These are phyloP conservation scores for Raja brachyura DNA, from an alignment of 2,113 vertebrate genomes.

Conservation along the genomic window DNA sequence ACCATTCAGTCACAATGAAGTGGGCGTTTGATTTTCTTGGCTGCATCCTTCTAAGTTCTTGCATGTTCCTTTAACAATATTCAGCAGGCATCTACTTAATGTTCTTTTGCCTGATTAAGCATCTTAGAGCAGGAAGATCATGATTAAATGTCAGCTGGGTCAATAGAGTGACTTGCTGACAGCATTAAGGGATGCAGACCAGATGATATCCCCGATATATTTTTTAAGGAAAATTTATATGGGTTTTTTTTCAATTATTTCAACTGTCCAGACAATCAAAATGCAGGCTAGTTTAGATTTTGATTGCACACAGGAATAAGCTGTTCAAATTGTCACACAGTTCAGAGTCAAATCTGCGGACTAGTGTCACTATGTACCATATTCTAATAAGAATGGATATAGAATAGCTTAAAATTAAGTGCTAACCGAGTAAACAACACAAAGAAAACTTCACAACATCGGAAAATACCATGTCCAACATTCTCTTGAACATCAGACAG, in stretches of 20 bases:
- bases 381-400: background rate
- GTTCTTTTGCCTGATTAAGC: background rate
- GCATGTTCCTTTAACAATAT: background rate
- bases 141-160: background rate
- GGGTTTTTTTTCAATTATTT: background rate
- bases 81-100: background rate
- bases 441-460: background rate
- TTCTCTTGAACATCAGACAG: conserved; percentile 1
- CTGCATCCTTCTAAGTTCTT: background rate
- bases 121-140: background rate
- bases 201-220: background rate
- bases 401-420: background rate
- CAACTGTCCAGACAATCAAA: too few species aligned
- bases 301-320: background rate
- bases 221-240: background rate
- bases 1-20: background rate
- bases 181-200: background rate
- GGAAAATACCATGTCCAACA: background rate
- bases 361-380: background rate
- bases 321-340: background rate
- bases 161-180: background rate
- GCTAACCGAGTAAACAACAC: background rate
- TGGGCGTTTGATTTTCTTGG: background rate
- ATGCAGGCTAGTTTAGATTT: background rate
- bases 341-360: background rate